Conservation (phyloP, 2,797 vertebrate genomes). For the Coracias cyanogaster region DNA sequence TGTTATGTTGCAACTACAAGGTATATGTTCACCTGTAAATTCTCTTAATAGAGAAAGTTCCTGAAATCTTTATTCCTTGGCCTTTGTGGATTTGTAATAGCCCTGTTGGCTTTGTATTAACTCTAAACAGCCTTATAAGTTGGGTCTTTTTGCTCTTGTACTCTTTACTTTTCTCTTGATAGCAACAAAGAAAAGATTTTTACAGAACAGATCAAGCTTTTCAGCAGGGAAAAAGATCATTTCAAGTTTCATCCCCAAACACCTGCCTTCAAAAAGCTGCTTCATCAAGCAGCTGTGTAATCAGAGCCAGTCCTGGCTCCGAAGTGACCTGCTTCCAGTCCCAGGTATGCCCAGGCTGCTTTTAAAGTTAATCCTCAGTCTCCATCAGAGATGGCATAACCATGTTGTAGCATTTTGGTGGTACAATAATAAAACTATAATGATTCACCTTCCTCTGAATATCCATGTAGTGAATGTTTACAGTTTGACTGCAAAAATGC, state of each 20-base stretch:
- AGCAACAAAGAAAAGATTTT: neutral
- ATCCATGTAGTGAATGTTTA: neutral
- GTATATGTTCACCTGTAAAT: neutral
- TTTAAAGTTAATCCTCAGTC: conserved; percentile 1
- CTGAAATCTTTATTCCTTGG: neutral
- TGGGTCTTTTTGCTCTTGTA: neutral
- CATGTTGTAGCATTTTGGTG: neutral
- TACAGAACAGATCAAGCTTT: neutral
- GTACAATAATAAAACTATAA: neutral
- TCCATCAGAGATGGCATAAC: neutral
- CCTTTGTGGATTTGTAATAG: neutral
- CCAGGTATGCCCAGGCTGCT: neutral
- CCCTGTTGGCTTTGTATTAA: neutral
- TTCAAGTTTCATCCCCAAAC: neutral
- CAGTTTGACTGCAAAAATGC: neutral
- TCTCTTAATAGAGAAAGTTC: neutral
- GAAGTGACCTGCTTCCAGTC: neutral
- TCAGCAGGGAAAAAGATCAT: neutral
- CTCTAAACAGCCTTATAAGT: neutral
- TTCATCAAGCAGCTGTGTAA: neutral
- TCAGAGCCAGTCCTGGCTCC: neutral
- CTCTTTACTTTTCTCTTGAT: neutral
- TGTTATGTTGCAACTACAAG: neutral
- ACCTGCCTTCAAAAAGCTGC: neutral
- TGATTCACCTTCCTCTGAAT: neutral